Evolutionary conservation across 2,888 invertebrate species (phyloP).

Genomic region (Synergus umbraculus): DNA sequence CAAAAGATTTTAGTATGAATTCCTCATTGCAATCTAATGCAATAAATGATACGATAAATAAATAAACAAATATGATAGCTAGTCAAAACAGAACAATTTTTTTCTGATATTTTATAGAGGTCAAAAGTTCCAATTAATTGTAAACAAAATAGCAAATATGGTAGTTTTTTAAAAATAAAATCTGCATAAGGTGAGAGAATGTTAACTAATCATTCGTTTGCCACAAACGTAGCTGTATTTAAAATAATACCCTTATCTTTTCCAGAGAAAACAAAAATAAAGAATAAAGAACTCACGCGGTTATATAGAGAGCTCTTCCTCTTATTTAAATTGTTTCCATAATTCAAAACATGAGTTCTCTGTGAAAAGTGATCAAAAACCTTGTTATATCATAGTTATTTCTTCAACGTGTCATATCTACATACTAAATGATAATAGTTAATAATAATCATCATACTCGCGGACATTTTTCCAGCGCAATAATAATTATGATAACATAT

Average conservation of each 20-base stretch:
- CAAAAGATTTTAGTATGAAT: not conserved
- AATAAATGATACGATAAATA: not conserved
- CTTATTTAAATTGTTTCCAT: not conserved
- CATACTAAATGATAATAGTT: not conserved
- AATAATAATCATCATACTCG: not conserved
- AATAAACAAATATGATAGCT: not conserved
- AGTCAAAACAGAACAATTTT: not conserved
- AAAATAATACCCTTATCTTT: constrained; percentile 22
- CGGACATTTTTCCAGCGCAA: not conserved
- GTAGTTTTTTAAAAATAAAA: not conserved
- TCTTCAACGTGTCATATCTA: not conserved
- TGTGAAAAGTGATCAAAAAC: not conserved
- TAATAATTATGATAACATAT: not conserved
- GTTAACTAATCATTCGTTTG: constrained; percentile 5
- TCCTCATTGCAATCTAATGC: not conserved
- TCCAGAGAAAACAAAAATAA: not conserved
- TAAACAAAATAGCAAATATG: not conserved
- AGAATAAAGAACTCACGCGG: not conserved
- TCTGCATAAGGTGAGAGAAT: not conserved
- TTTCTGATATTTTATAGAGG: not conserved
- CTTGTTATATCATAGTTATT: not conserved
- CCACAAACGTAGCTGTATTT: not conserved
- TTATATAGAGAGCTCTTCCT: constrained; percentile 2
- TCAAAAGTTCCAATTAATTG: not conserved
- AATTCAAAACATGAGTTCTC: not conserved